Base-by-base conservation (phyloP, 2,113 vertebrate species). In the Halcyon senegalensis region DNA sequence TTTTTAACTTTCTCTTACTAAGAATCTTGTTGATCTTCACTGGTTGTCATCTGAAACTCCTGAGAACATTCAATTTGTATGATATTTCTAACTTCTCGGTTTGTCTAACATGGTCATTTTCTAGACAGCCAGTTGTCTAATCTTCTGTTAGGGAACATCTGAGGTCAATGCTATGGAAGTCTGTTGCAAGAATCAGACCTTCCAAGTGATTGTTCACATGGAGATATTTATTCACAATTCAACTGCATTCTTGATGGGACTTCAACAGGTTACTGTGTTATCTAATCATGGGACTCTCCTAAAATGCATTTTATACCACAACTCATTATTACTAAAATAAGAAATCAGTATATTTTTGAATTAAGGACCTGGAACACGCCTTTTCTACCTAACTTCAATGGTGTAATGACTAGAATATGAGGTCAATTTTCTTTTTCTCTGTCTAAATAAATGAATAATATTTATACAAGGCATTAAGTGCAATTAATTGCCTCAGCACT, bases 111-210 rank as follows among this genome's bases (percentile, higher is more conserved):
- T 59, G 31, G 24, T 64, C 19, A 3, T 58, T 84, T 70, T 58
- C 35, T n/a, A 48, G 21, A 14, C 33, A 75, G 23, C 3, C 19
- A 58, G 21, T 51, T 60, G 25, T 50, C 13, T 18, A n/a, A 58
- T 19, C 31, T 58, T 46, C 31, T 1, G 0, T 23, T 59, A 9
- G 1, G 5, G 31, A 69, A 37, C 14, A 8, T 21, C 8, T 17
- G 24, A 68, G 24, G 15, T 39, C 19, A 39, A 2, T 1, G 5
- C 39, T 25, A 10, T 59, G 31, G 43, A 77, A 81, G 6, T n/a
- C 78, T 72, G 24, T 10, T 44, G 25, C 10, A 33, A 41, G 31
- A 85, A 74, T 21, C 33, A 64, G 20, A 11, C 19, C 18, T 51
- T 74, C 35, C 43, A 10, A 73, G n/a, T 19, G 21, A 13, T 17